Base-by-base conservation (phyloP, 1,140 invertebrate species). In the Diachasmimorpha longicaudata region DNA sequence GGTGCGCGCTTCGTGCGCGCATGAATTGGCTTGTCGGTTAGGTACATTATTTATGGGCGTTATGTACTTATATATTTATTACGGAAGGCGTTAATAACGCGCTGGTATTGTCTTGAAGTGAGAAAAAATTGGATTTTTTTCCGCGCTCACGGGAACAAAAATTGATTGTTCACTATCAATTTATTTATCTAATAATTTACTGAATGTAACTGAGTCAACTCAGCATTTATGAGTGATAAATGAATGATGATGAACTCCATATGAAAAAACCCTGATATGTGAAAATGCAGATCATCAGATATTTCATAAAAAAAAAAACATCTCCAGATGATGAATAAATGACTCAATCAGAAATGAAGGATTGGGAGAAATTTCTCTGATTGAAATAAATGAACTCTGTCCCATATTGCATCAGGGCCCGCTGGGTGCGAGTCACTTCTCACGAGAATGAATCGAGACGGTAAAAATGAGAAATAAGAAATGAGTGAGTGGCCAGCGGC, bases 401-500 rank as follows among this genome's bases (percentile, higher is more conserved):
- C 69, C 16, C 44, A 44, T 70, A 37, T 70, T 70, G 31, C 66
- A 68, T 68, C 66, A 68, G 31, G 23, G 44, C 11, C 44, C n/a
- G 44, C n/a, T 14, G 44, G 44, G 44, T 13, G 55, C 55, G 25
- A 46, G 44, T 46, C n/a, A 46, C 23, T 31, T 67, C 36, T 25
- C 36, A 67, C 25, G 14, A 67, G 63, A 31, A 31, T 31, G 36
- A 67, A 67, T 67, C n/a, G 68, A 42, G 21, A 21, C 10, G n/a
- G 58, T 31, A 31, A 31, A 31, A 69, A 46, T 68, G 63, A 46
- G 68, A 23, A 68, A 52, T 44, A 68, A 63, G 67, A 63, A 66
- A 74, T 74, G 72, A 74, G 66, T 74, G 19, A 42, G 39, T 69
- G 25, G 66, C 44, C 68, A 44, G 58, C 21, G 19, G 46, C 23